These are phyloP conservation scores for Megaustenia siamemsis DNA, from an alignment of 2,888 invertebrate species.

Conservation along the genomic window DNA sequence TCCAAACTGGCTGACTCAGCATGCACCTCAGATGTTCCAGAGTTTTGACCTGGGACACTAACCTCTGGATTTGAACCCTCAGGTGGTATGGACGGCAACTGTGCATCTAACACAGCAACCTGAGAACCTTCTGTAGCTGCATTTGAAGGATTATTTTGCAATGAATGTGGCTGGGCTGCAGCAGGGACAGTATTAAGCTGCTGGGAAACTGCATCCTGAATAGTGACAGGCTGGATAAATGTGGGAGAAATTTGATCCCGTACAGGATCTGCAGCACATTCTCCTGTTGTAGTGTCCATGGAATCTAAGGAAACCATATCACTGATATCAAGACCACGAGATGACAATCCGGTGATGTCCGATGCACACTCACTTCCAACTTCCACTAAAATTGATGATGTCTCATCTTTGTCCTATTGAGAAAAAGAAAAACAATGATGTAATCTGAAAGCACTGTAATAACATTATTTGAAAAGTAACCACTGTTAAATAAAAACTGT, in stretches of 20 bases:
- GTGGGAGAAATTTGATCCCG: neutral
- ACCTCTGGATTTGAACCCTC: neutral
- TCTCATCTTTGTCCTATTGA: constrained; percentile 53
- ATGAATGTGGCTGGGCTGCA: neutral
- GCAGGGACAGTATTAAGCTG: neutral
- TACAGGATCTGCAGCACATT: neutral
- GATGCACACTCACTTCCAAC: constrained; percentile 56
- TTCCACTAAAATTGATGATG: constrained; percentile 54
- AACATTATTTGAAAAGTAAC: too few relatives aligned
- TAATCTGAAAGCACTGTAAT: neutral
- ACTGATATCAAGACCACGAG: constrained; percentile 54
- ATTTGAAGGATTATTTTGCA: constrained; percentile 14
- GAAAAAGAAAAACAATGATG: neutral
- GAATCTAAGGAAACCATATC: constrained; percentile 49
- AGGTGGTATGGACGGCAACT: neutral
- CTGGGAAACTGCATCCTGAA: neutral
- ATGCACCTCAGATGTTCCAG: constrained; percentile 3
- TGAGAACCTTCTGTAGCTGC: constrained; percentile 11
- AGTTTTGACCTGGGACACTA: neutral
- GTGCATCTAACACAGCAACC: neutral
- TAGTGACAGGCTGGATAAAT: neutral
- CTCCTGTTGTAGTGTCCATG: neutral
- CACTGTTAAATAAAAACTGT: too few relatives aligned
- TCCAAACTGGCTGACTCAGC: neutral
- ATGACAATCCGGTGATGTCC: constrained; percentile 44